Percentiles rank a stretch among this genome's conserved stretches.
phyloP scores from a whole-genome alignment of 2,888 invertebrate species.

The Notodonta dromedarius region DNA sequence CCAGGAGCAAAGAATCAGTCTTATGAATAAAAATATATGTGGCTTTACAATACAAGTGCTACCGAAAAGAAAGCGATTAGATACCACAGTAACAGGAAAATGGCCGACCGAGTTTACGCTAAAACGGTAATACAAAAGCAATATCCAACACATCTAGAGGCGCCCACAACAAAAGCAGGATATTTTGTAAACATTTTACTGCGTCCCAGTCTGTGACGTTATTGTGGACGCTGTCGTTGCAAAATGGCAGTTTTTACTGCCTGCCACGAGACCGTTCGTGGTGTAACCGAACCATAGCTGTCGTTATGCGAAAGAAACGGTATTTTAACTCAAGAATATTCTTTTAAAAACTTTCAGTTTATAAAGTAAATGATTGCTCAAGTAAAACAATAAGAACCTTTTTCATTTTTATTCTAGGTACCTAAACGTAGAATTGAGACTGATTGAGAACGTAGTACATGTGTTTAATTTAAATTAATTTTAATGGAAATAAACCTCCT shows the following conservation, averaged over 20 bases:
- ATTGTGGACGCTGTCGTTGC: conserved; percentile 75
- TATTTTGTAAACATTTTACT: conserved; percentile 82
- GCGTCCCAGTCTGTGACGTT: conserved; percentile 77
- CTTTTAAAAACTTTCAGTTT: conserved; percentile 4
- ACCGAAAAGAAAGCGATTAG: conserved; percentile 43
- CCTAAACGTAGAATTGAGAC: too few relatives aligned
- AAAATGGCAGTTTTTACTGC: conserved; percentile 79
- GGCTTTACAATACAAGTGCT: conserved; percentile 18
- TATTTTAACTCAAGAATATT: conserved; percentile 30
- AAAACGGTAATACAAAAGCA: conserved; percentile 73
- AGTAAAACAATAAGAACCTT: conserved; percentile 11
- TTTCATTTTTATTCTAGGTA: neutral
- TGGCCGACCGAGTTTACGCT: conserved; percentile 55
- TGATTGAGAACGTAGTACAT: too few relatives aligned
- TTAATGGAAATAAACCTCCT: too few relatives aligned
- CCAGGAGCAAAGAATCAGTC: too few relatives aligned
- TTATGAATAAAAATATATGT: conserved; percentile 20
- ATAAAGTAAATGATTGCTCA: conserved; percentile 8
- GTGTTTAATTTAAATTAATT: too few relatives aligned
- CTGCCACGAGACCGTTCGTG: conserved; percentile 63
- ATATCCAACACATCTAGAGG: conserved; percentile 64
- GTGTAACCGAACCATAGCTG: conserved; percentile 50
- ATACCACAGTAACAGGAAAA: conserved; percentile 46
- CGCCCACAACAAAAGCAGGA: conserved; percentile 70
- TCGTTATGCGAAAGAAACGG: conserved; percentile 38